A percentile compares a stretch with the other conserved stretches of the same genome.
Conservation (phyloP, 2,113 vertebrate genomes). For the Meriones unguiculatus region DNA sequence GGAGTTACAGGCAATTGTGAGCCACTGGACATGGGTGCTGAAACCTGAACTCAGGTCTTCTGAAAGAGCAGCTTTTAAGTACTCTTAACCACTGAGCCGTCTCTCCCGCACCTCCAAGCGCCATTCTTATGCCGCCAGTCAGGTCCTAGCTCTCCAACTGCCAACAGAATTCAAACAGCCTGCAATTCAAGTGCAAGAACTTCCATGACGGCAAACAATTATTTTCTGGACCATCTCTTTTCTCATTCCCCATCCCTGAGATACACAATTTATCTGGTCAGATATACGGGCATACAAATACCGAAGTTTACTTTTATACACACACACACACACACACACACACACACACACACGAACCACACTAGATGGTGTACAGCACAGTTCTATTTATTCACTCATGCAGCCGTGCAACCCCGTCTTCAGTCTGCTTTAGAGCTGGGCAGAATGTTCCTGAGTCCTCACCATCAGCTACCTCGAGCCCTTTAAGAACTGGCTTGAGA, state of each 20-base stretch:
- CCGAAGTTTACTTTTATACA: background rate
- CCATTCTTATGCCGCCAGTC: background rate
- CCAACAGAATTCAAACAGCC: background rate
- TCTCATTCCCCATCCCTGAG: background rate
- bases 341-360: background rate
- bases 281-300: background rate
- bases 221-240: background rate
- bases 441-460: background rate
- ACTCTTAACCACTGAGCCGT: background rate
- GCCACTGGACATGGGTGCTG: background rate
- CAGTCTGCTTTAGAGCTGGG: background rate
- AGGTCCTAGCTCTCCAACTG: background rate
- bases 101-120: background rate
- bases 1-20: background rate
- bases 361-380: background rate
- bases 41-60: no score
- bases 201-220: background rate
- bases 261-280: background rate
- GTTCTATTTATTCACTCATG: background rate
- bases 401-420: background rate
- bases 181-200: background rate
- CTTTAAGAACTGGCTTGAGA: background rate
- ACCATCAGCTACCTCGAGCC: background rate
- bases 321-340: background rate
- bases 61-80: no score